phyloP scores from a whole-genome alignment of 2,888 invertebrate species.

The Mimachlamys varia region DNA sequence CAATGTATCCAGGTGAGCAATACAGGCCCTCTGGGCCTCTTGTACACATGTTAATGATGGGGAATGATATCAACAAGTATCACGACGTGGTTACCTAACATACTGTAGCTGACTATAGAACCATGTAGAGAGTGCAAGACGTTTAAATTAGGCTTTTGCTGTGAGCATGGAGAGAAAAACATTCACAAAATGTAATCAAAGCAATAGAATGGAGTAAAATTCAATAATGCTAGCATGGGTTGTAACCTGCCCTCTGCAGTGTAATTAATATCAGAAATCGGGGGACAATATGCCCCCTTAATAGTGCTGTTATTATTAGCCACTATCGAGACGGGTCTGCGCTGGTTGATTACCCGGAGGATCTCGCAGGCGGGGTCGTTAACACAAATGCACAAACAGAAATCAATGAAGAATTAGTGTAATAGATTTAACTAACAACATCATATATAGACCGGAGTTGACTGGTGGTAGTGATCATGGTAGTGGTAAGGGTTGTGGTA shows the following conservation, averaged over 20 bases:
- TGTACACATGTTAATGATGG: neutral
- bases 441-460: neutral
- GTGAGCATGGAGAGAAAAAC: neutral
- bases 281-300: neutral
- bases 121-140: neutral
- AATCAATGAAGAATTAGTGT: slow-evolving; percentile 17
- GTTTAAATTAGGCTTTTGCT: neutral
- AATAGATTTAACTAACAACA: neutral
- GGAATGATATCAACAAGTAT: neutral
- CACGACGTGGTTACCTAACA: neutral
- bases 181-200: neutral
- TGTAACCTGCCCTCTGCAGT: neutral
- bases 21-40: too few species aligned
- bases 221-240: neutral
- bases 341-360: neutral
- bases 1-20: too few species aligned
- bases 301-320: neutral
- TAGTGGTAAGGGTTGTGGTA: neutral
- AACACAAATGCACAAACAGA: neutral
- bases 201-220: neutral
- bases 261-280: slow-evolving; percentile 7
- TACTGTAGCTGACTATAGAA: neutral
- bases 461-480: neutral
- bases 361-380: neutral
- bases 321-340: neutral